Conservation (phyloP, 2,888 invertebrate species). For the Pharmacophagus antenor region DNA sequence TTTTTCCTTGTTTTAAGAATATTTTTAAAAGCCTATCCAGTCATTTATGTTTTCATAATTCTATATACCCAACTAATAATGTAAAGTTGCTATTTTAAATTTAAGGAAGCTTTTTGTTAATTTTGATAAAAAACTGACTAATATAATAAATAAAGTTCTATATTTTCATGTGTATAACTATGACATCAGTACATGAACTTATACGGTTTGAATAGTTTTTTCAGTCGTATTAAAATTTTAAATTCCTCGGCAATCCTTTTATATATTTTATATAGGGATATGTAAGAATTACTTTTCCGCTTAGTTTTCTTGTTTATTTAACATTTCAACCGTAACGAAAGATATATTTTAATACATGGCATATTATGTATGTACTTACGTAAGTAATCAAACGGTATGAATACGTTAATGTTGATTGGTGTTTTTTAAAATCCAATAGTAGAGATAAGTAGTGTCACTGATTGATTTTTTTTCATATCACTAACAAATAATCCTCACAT, state of each 20-base stretch:
- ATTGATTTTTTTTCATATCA: neutral
- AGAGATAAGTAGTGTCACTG: neutral
- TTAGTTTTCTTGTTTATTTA: no score
- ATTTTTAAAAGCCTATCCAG: neutral
- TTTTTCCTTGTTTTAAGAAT: neutral
- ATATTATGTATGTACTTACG: neutral
- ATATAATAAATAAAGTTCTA: no score
- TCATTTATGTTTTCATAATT: neutral
- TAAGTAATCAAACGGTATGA: neutral
- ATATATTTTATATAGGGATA: no score
- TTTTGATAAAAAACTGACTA: neutral
- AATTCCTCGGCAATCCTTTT: no score
- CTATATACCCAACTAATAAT: neutral
- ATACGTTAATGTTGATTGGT: no score
- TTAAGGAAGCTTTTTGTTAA: constrained; percentile 2
- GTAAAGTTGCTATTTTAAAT: neutral
- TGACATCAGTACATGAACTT: no score
- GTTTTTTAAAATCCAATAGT: no score
- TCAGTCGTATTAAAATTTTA: no score
- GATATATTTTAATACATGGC: neutral
- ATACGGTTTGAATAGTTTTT: no score
- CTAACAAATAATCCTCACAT: constrained; percentile 28
- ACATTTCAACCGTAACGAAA: neutral
- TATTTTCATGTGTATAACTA: neutral
- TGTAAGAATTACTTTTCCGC: no score